Base-by-base conservation (phyloP, 2,113 vertebrate species). In the Amphilophus citrinellus region DNA sequence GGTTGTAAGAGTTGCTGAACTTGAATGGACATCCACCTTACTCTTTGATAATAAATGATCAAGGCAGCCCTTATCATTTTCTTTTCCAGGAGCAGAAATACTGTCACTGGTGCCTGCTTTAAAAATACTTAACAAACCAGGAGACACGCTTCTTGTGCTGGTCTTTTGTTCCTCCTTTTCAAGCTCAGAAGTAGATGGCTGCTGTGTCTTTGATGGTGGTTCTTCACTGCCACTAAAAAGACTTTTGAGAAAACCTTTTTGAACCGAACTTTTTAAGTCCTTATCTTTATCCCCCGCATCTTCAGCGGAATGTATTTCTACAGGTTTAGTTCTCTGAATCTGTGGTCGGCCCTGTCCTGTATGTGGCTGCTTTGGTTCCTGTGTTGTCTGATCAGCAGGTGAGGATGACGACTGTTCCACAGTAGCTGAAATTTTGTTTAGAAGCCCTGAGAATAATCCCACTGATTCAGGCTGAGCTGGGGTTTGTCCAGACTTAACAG, bases 41-140 rank as follows among this genome's bases (percentile, higher is more conserved):
- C 50, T 91, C 10, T 84, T 92, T 80, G 86, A 53, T 20, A 82
- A 17, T 62, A 93, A 82, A 80, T 24, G 66, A 84, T 93, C 44
- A 79, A 88, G 50, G 35, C 86, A 4, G 6, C 84, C 37, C 66
- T 93, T 95, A 79, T 94, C 92, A 10, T 84, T 50, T 88, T 93
- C 92, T 6, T 92, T 93, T 56, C 10, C 96, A 92, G 77, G 44
- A 82, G 90, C 84, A 88, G 93, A 62, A 53, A 90, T 78, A 61
- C 76, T 94, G 81, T 96, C 96, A 93, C 22, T 92, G 1, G 93
- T 85, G 56, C 89, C 84, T 53, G 96, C 92, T 89, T 95, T 97
- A 82, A 97, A 95, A 87, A 97, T 95, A 32, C 95, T 95, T 62
- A 97, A 86, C 50, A 97, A 92, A 68, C 95, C 92, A 82, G 95